Percentiles rank a stretch among this genome's conserved stretches.
phyloP scores from a whole-genome alignment of 1,140 invertebrate genomes.

The Neotoxoptera formosana region DNA sequence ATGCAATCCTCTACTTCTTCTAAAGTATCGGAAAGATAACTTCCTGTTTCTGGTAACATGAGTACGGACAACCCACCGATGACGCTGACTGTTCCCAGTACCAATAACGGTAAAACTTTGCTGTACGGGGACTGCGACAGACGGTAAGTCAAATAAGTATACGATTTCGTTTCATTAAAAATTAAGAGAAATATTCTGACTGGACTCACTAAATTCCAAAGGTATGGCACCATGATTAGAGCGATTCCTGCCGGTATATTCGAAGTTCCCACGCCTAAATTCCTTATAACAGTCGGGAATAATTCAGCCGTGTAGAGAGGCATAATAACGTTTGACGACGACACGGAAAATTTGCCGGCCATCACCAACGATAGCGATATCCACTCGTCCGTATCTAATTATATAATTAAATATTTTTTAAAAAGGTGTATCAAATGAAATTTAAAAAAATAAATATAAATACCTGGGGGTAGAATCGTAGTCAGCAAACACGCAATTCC shows the following conservation, averaged over 20 bases:
- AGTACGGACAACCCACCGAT: conserved; percentile 71
- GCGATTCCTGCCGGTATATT: conserved; percentile 75
- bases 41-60: conserved; percentile 69
- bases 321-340: conserved; percentile 75
- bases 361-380: conserved; percentile 71
- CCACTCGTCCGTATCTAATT: conserved; percentile 66
- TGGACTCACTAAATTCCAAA: conserved; percentile 73
- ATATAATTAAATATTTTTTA: neutral
- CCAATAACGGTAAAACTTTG: conserved; percentile 69
- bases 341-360: conserved; percentile 75
- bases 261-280: conserved; percentile 75
- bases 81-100: conserved; percentile 70
- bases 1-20: conserved; percentile 60
- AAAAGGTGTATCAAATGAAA: neutral
- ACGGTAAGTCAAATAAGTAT: neutral
- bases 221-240: conserved; percentile 75
- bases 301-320: conserved; percentile 78
- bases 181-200: neutral
- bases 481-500: conserved; percentile 72
- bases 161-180: too few relatives aligned
- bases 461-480: conserved; percentile 75
- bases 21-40: conserved; percentile 62
- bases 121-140: conserved; percentile 65
- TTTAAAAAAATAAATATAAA: conserved; percentile 59
- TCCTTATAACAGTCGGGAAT: conserved; percentile 76